Conservation (phyloP, 1,140 invertebrate genomes). For the Drosophila bocki region DNA sequence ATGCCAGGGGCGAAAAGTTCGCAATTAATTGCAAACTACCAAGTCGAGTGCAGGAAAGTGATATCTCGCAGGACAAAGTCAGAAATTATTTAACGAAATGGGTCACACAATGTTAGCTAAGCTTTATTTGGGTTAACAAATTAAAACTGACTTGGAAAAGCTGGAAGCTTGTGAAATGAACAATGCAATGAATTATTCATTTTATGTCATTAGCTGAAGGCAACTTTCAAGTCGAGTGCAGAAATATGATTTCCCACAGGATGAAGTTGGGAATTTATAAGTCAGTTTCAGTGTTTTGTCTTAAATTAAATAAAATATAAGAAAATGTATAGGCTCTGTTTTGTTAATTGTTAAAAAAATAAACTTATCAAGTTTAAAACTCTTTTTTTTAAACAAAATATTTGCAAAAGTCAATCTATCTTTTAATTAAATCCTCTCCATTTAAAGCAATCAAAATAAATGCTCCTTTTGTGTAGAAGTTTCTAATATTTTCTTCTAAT, state of each 20-base stretch:
- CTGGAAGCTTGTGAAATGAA: background rate
- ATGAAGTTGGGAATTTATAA: too few relatives aligned
- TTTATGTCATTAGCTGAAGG: slow-evolving; percentile 6
- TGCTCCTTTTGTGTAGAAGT: background rate
- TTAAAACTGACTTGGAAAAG: background rate
- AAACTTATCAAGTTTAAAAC: background rate
- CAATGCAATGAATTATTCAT: slow-evolving; percentile 11
- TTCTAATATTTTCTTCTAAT: background rate
- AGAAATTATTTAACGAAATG: slow-evolving; percentile 5
- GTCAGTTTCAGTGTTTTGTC: background rate
- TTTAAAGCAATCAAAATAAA: background rate
- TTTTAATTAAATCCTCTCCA: background rate
- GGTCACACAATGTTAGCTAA: slow-evolving; percentile 9
- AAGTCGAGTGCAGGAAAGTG: slow-evolving; percentile 12
- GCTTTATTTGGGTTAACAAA: slow-evolving; percentile 9
- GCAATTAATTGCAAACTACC: slow-evolving; percentile 50
- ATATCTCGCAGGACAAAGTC: slow-evolving; percentile 4
- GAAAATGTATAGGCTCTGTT: background rate
- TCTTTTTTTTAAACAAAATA: background rate
- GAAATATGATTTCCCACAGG: slow-evolving; percentile 12
- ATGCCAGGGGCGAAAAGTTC: slow-evolving; percentile 35
- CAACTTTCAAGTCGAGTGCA: slow-evolving; percentile 4
- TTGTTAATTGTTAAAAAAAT: background rate
- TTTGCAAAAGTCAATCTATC: background rate
- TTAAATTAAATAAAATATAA: background rate